Percentiles rank a stretch among this genome's conserved stretches.
These are phyloP conservation scores for Nyctalus aviator DNA, from an alignment of 2,797 vertebrate species.

Conservation along the genomic window DNA sequence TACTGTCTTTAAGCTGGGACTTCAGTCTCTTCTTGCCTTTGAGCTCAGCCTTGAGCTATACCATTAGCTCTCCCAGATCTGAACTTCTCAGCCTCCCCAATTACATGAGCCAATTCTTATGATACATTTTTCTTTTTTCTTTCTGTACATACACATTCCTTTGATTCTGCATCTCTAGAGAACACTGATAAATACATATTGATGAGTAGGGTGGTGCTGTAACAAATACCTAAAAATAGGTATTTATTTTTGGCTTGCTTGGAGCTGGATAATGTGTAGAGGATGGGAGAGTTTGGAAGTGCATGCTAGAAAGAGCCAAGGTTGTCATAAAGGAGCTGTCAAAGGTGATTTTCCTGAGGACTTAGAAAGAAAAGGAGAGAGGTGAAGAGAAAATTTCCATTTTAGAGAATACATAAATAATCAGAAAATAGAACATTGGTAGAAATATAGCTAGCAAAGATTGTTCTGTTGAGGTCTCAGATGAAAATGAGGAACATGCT, in stretches of 20 bases:
- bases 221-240: background rate
- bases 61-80: background rate
- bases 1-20: background rate
- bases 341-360: background rate
- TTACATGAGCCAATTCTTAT: background rate
- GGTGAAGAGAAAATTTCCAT: background rate
- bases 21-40: background rate
- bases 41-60: background rate
- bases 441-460: background rate
- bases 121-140: background rate
- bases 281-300: background rate
- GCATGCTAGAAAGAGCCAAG: background rate
- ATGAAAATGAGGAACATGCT: background rate
- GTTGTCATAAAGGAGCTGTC: background rate
- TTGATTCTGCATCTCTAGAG: background rate
- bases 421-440: background rate
- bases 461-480: background rate
- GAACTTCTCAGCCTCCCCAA: background rate
- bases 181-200: background rate
- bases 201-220: background rate
- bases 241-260: too few species aligned
- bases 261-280: background rate
- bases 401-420: background rate
- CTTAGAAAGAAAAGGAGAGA: background rate
- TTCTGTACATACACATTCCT: too few species aligned